Conservation (phyloP, 2,797 vertebrate genomes). For the Lacerta bilineata region DNA sequence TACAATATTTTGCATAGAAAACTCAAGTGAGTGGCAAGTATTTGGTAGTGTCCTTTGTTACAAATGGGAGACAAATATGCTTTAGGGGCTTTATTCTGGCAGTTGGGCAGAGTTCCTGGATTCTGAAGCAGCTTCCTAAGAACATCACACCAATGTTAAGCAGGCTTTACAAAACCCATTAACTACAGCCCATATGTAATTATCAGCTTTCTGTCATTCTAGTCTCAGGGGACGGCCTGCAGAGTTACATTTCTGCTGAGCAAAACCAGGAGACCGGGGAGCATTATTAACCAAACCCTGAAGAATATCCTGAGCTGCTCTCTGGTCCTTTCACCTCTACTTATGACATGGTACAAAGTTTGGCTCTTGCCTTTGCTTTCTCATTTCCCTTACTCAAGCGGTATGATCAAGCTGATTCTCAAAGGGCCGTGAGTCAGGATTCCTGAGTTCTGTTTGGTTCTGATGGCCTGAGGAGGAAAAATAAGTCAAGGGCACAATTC, state of each 20-base stretch:
- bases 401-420: not conserved
- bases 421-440: not conserved
- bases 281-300: slow-evolving; percentile 7
- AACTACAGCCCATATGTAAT: not conserved
- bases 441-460: not conserved
- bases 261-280: not conserved
- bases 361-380: slow-evolving; percentile 19
- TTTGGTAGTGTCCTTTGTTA: slow-evolving; percentile 19
- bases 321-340: not conserved
- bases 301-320: not conserved
- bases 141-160: not conserved
- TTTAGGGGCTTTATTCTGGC: not conserved
- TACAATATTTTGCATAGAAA: slow-evolving; percentile 54
- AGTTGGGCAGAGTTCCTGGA: slow-evolving; percentile 3
- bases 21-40: slow-evolving; percentile 24
- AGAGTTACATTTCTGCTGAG: not conserved
- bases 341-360: not conserved
- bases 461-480: not conserved
- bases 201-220: not conserved
- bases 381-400: not conserved
- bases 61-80: not conserved
- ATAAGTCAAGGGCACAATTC: not conserved
- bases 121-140: not conserved
- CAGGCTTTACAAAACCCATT: not conserved
- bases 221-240: not conserved